Conservation (phyloP, 92 coral and sea anemone genomes). For the Desmophyllum pertusum region DNA sequence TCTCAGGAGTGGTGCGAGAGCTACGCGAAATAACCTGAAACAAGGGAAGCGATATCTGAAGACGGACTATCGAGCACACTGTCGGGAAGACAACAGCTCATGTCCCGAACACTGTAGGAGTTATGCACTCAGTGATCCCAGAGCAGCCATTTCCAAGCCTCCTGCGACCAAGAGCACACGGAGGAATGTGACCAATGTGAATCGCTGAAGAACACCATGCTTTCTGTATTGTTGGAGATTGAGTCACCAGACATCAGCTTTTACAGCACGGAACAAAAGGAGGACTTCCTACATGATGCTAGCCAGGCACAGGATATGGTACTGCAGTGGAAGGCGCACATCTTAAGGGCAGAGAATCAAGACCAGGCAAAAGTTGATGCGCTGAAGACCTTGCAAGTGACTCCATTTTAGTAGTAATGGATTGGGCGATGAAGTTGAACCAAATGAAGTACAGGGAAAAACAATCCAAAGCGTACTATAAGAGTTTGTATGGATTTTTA, state of each 20-base stretch:
- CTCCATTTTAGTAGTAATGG: conserved; percentile 50
- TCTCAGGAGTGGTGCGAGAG: conserved; percentile 55
- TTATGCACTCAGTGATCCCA: conserved; percentile 61
- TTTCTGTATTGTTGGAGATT: conserved; percentile 8
- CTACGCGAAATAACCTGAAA: conserved; percentile 46
- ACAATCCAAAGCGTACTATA: too few species aligned
- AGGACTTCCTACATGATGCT: conserved; percentile 55
- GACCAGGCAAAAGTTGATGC: conserved; percentile 57
- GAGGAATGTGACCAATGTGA: conserved; percentile 47
- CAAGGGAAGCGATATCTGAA: conserved; percentile 65
- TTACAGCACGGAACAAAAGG: conserved; percentile 50
- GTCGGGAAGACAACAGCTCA: conserved; percentile 51
- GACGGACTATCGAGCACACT: conserved; percentile 68
- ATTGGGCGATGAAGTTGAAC: conserved; percentile 65
- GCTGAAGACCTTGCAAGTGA: conserved; percentile 32
- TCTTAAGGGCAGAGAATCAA: conserved; percentile 65
- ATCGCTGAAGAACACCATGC: conserved; percentile 34
- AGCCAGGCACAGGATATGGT: conserved; percentile 48
- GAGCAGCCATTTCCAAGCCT: conserved; percentile 31
- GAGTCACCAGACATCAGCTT: conserved; percentile 40
- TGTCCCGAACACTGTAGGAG: conserved; percentile 68
- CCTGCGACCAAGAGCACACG: conserved; percentile 46
- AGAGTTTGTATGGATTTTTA: conserved; percentile 53
- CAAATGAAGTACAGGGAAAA: conserved; percentile 66
- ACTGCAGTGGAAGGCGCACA: conserved; percentile 68